Evolutionary conservation across 2,888 invertebrate genomes (phyloP).

Genomic region (Lithophane socia): DNA sequence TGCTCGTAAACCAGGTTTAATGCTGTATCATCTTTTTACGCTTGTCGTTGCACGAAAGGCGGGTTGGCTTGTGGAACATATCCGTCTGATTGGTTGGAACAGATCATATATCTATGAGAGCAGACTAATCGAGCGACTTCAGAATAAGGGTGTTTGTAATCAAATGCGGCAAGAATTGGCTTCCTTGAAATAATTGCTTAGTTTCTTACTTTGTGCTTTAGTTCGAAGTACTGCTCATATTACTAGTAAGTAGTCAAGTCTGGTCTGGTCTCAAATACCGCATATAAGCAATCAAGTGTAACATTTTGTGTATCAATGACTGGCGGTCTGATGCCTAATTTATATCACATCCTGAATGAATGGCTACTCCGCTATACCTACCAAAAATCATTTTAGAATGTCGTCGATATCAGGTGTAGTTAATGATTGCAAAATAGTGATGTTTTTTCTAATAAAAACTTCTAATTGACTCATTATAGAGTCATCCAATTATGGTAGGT

Average conservation of each 20-base stretch:
- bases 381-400: conserved; percentile 28
- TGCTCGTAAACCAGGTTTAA: conserved; percentile 44
- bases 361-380: conserved; percentile 6
- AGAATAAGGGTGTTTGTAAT: not conserved
- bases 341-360: conserved; percentile 32
- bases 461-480: conserved; percentile 41
- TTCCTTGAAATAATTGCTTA: conserved; percentile 17
- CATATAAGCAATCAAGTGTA: conserved; percentile 43
- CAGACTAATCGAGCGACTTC: not conserved
- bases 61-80: conserved; percentile 4
- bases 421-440: conserved; percentile 32
- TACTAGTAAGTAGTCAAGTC: conserved; percentile 10
- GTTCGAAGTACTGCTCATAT: conserved; percentile 4
- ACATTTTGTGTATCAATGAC: conserved; percentile 29
- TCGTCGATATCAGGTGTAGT: conserved; percentile 45
- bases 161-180: not conserved
- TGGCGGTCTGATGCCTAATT: conserved; percentile 2
- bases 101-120: not conserved
- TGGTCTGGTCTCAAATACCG: conserved; percentile 33
- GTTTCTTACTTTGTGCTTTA: not conserved
- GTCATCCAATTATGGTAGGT: conserved; percentile 28
- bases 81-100: not conserved
- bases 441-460: conserved; percentile 30
- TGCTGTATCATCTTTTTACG: conserved; percentile 25
- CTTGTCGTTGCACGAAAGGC: conserved; percentile 23